Evolutionary conservation across 1,140 invertebrate genomes (phyloP), one percentile per base, ranked within the genome.

Genomic region (Heliconius eleuchia): DNA sequence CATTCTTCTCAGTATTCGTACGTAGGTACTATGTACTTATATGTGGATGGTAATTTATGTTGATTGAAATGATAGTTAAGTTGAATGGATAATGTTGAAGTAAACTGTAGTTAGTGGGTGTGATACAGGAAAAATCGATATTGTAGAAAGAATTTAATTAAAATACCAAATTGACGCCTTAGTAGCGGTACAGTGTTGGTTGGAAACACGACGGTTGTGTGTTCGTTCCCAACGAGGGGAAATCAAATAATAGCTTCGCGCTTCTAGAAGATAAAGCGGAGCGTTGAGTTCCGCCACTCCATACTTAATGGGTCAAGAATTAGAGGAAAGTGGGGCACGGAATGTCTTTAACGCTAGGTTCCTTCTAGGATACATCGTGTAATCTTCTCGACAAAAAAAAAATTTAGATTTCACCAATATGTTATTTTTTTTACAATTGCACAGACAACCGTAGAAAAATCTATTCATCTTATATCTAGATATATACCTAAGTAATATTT

Each of bases 31-130:
- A 16, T 66, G 60, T 30, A 66, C 60, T 27, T 30, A 66, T 66
- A 66, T 66, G 75, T 80, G 66, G 77, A 73, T 71, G 72, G 23
- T 73, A 73, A 73, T 73, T 39, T 73, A 73, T 52, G 72, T 23
- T 30, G 23, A 73, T 73, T 72, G 71, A 72, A 34, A 72, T 73
- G 37, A 73, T 73, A 46, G 72, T 39, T 73, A 50, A 73, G 42
- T 73, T 73, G 72, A 73, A 18, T 73, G 27, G 27, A 6, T 66
- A 30, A 66, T 9, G 23, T 66, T 66, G 11, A 1, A 30, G 60
- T 30, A 66, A 66, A 66, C 60, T 18, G 60, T 30, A 30, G 11
- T 50, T 50, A 50, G 37, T 73, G 46, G 46, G 42, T 73, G 23
- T 11, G 46, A 34, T 30, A 66, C 13, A 66, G n/a, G 60, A 66